Conservation (phyloP, 2,888 invertebrate genomes). For the Drosophila imparisetae region DNA sequence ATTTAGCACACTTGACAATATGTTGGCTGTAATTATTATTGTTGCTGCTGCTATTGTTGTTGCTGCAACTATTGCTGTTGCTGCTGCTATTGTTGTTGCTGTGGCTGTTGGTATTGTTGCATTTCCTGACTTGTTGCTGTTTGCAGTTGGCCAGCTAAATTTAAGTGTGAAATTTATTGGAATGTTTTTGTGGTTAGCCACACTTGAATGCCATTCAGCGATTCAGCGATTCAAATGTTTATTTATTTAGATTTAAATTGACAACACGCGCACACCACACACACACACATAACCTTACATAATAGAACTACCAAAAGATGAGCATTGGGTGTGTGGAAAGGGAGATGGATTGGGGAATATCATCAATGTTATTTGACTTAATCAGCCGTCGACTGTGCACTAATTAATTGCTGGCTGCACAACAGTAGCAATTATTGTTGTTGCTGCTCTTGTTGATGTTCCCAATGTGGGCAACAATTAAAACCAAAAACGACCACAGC, state of each 20-base stretch:
- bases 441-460: conserved; percentile 24
- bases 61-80: neutral
- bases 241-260: conserved; percentile 55
- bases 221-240: conserved; percentile 39
- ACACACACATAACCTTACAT: neutral
- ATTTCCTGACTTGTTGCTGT: neutral
- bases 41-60: conserved; percentile 6
- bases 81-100: no score
- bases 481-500: conserved; percentile 39
- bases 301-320: conserved; percentile 9
- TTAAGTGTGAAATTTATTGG: conserved; percentile 27
- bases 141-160: conserved; percentile 3
- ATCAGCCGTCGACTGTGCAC: conserved; percentile 59
- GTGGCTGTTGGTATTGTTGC: neutral
- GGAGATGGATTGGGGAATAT: conserved; percentile 2
- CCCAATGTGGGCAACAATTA: conserved; percentile 50
- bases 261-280: conserved; percentile 10
- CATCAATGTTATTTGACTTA: conserved; percentile 64
- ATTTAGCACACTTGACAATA: conserved; percentile 1
- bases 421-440: conserved; percentile 14
- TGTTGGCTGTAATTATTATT: neutral
- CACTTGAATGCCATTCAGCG: conserved; percentile 20
- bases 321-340: neutral
- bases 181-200: conserved; percentile 50
- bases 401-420: conserved; percentile 68